phyloP scores from a whole-genome alignment of 2,797 vertebrate genomes.

The Micrastur ruficollis region DNA sequence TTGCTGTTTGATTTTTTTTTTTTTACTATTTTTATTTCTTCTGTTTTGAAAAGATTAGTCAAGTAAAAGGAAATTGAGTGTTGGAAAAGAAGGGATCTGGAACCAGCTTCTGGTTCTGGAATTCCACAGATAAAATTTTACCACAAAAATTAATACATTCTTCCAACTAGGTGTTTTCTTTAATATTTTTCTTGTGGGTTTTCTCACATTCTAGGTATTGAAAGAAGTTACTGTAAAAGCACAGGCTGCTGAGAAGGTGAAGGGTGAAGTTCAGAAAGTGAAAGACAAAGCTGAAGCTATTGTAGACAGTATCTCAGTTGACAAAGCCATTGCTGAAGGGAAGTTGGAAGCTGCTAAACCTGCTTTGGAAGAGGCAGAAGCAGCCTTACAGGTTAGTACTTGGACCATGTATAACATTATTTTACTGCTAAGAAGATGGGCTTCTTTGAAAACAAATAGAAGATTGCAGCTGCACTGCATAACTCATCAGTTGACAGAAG shows the following conservation, averaged over 20 bases:
- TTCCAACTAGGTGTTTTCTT: neutral
- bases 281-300: conserved; percentile 96
- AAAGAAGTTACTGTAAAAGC: conserved; percentile 95
- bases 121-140: neutral
- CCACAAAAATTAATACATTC: neutral
- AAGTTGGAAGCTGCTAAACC: conserved; percentile 90
- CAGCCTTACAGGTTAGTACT: conserved; percentile 84
- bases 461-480: neutral
- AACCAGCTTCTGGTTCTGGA: neutral
- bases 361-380: conserved; percentile 90
- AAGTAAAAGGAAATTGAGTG: neutral
- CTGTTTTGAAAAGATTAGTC: neutral
- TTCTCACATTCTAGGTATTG: conserved; percentile 80
- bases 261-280: conserved; percentile 94
- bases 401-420: neutral
- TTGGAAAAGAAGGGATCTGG: neutral
- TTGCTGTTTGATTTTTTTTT: neutral
- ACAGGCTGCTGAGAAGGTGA: conserved; percentile 91
- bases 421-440: neutral
- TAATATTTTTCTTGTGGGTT: neutral
- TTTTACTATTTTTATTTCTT: neutral
- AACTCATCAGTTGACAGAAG: neutral
- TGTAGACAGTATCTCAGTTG: conserved; percentile 90
- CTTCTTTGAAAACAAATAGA: neutral
- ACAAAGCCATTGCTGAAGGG: conserved; percentile 90